These are phyloP conservation scores for Halcyon smyrnensis DNA, from an alignment of 2,797 vertebrate species.

Conservation along the genomic window DNA sequence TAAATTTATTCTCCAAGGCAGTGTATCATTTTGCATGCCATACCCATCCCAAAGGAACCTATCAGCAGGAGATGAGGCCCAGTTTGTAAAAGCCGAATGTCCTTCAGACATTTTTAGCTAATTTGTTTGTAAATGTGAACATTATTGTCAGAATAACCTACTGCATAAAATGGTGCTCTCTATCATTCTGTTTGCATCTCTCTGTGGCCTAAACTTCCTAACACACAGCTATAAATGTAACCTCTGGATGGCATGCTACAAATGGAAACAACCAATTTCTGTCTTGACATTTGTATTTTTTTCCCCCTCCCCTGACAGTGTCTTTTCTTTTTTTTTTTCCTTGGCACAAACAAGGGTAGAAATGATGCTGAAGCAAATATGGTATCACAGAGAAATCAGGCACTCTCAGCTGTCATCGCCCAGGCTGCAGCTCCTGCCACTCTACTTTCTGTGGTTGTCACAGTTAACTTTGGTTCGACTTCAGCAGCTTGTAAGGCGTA, in stretches of 20 bases:
- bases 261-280: neutral
- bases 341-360: neutral
- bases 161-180: slow-evolving; percentile 42
- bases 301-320: neutral
- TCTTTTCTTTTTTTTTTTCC: neutral
- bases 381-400: neutral
- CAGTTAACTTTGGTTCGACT: neutral
- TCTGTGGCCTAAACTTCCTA: slow-evolving; percentile 45
- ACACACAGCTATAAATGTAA: slow-evolving; percentile 18
- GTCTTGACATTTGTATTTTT: neutral
- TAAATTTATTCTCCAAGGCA: slow-evolving; percentile 60
- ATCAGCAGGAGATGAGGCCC: slow-evolving; percentile 77
- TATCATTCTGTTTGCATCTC: slow-evolving; percentile 38
- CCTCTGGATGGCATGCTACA: neutral
- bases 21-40: slow-evolving; percentile 49
- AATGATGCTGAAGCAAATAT: neutral
- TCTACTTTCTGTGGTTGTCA: neutral
- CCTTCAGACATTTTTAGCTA: slow-evolving; percentile 75
- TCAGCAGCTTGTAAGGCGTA: neutral
- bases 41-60: slow-evolving; percentile 67
- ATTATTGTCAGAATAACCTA: slow-evolving; percentile 66
- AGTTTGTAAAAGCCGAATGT: slow-evolving; percentile 75
- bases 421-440: neutral
- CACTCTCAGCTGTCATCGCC: neutral
- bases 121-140: slow-evolving; percentile 79